These are phyloP conservation scores for Acholoe squamosa DNA, from an alignment of 2,888 invertebrate species.

Conservation along the genomic window DNA sequence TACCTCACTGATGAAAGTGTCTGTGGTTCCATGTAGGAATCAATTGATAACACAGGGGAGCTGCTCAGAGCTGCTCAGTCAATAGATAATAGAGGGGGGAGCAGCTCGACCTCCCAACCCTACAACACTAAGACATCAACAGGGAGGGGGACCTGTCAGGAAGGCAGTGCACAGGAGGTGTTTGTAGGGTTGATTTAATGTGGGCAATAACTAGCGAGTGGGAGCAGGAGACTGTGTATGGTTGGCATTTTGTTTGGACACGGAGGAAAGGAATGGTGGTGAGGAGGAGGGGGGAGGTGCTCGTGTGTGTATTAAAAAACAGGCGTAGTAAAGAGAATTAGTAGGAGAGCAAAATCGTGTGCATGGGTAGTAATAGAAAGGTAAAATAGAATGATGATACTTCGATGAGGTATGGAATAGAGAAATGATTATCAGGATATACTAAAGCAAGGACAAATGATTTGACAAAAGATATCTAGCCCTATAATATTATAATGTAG, in stretches of 20 bases:
- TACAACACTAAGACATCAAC: constrained; percentile 15
- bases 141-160: not conserved
- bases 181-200: constrained; percentile 4
- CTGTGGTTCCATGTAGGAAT: not conserved
- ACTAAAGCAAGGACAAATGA: too few relatives aligned
- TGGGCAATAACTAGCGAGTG: not conserved
- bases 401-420: too few relatives aligned
- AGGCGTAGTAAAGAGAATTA: too few relatives aligned
- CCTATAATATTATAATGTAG: too few relatives aligned
- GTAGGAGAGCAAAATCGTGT: too few relatives aligned
- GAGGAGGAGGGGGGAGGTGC: too few relatives aligned
- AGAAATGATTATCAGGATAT: too few relatives aligned
- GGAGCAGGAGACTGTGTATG: not conserved
- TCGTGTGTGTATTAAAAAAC: too few relatives aligned
- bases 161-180: not conserved
- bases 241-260: not conserved
- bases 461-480: too few relatives aligned
- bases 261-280: too few relatives aligned
- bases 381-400: too few relatives aligned
- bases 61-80: not conserved
- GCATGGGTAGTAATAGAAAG: too few relatives aligned
- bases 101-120: not conserved
- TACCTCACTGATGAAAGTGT: not conserved
- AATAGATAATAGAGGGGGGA: constrained; percentile 4
- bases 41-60: constrained; percentile 1